Conservation (phyloP, 2,113 vertebrate genomes). For the Ochotona curzoniae region DNA sequence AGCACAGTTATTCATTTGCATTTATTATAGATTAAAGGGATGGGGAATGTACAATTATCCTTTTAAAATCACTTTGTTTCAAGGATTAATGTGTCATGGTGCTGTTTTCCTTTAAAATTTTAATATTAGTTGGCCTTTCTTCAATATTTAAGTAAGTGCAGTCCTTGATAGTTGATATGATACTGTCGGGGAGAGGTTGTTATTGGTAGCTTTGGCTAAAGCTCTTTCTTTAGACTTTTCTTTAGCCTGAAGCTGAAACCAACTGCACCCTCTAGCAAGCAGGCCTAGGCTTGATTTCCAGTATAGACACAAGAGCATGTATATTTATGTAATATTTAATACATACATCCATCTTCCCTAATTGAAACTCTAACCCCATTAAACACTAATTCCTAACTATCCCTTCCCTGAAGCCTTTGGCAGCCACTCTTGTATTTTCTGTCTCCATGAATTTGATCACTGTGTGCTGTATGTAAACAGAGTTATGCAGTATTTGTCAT, state of each 20-base stretch:
- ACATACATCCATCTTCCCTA: background rate
- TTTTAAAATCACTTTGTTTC: background rate
- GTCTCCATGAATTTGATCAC: background rate
- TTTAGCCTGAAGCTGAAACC: background rate
- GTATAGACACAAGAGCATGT: background rate
- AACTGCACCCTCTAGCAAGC: background rate
- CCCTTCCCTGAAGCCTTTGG: background rate
- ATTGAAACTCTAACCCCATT: background rate
- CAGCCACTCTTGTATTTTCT: background rate
- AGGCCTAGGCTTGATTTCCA: background rate
- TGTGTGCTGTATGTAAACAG: background rate
- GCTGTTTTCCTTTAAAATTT: constrained; percentile 1
- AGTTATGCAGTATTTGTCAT: background rate
- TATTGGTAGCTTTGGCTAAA: background rate
- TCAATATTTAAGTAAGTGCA: background rate
- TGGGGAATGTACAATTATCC: background rate
- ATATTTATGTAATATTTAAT: too few species aligned
- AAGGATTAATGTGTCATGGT: background rate
- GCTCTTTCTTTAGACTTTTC: background rate
- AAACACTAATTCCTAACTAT: background rate
- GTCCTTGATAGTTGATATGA: background rate
- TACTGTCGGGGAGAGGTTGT: too few species aligned
- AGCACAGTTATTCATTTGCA: background rate
- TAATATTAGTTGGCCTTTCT: background rate
- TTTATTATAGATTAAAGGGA: background rate